phyloP scores from a whole-genome alignment of 2,113 vertebrate genomes.

The Malurus cyaneus region DNA sequence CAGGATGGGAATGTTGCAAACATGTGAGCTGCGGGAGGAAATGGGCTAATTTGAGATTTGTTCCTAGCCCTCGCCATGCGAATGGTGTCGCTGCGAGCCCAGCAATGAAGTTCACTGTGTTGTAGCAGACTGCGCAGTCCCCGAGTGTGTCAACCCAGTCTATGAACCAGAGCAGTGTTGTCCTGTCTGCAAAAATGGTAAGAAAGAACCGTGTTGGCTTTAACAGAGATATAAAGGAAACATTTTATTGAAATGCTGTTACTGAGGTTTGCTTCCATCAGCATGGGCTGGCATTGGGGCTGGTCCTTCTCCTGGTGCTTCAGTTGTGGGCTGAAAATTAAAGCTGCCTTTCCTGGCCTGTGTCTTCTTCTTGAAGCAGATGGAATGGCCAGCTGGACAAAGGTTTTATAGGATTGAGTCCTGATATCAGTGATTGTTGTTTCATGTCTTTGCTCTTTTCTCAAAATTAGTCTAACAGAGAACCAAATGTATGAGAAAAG shows the following conservation, averaged over 20 bases:
- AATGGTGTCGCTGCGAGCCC: constrained; percentile 99
- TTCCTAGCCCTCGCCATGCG: constrained; percentile 88
- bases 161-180: constrained; percentile 99
- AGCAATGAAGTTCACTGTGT: constrained; percentile 99
- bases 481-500: not conserved
- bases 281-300: accelerated
- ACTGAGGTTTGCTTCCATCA: not conserved
- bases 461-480: not conserved
- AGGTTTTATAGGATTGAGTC: not conserved
- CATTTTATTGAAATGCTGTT: not conserved
- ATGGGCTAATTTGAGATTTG: constrained; percentile 80
- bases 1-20: constrained; percentile 72
- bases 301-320: not conserved
- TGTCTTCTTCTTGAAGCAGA: not conserved
- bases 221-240: constrained; percentile 51
- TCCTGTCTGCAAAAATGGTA: constrained; percentile 99
- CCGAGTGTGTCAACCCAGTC: constrained; percentile 98
- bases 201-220: constrained; percentile 74
- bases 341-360: not conserved
- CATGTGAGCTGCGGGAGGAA: constrained; percentile 70
- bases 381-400: not conserved
- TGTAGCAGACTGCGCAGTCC: constrained; percentile 98
- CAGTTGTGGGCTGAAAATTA: not conserved
- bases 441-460: not conserved
- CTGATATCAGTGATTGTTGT: not conserved